Evolutionary conservation across 2,113 vertebrate genomes (phyloP).

Genomic region (Cyanoliseus patagonus): DNA sequence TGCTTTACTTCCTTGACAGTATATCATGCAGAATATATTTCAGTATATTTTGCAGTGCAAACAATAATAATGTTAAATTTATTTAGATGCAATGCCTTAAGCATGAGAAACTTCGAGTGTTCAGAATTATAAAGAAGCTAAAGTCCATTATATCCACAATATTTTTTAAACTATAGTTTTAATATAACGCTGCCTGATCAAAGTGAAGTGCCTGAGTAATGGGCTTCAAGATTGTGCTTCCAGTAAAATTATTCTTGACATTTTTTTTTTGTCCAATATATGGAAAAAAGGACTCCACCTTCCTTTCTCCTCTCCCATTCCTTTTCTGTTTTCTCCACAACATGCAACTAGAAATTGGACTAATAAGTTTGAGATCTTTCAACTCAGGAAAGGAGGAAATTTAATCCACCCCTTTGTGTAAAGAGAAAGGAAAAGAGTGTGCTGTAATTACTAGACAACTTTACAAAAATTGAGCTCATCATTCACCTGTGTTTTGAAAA

Average conservation of each 20-base stretch:
- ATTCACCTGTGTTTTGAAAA: not conserved
- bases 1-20: not conserved
- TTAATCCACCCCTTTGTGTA: not conserved
- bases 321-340: not conserved
- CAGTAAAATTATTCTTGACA: not conserved
- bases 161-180: not conserved
- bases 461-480: not conserved
- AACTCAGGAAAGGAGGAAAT: not conserved
- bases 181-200: not conserved
- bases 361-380: not conserved
- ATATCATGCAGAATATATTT: not conserved
- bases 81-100: not conserved
- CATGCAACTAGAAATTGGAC: not conserved
- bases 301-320: not conserved
- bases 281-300: not conserved
- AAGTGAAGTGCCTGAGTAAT: not conserved
- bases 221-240: not conserved
- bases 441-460: not conserved
- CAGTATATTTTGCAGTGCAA: not conserved
- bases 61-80: not conserved
- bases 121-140: not conserved
- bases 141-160: not conserved
- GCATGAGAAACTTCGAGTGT: not conserved
- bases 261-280: not conserved
- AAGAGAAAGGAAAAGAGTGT: not conserved